These are phyloP conservation scores for Morinoia aosen DNA, from an alignment of 2,888 invertebrate genomes.

Conservation along the genomic window DNA sequence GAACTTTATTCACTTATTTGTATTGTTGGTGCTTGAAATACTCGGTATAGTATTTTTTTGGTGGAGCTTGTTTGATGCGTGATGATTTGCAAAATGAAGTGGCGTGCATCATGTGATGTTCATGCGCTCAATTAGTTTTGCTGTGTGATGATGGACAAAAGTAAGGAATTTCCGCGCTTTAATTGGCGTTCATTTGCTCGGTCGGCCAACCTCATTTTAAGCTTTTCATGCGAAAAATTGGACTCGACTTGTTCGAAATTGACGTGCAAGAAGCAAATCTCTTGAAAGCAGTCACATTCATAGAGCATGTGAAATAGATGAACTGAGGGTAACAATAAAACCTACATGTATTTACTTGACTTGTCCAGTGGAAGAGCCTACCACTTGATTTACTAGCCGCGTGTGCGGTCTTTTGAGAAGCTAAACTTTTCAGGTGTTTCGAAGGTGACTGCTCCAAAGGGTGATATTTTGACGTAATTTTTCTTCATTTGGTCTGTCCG, in stretches of 20 bases:
- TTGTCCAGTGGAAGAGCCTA: neutral
- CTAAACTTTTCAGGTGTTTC: neutral
- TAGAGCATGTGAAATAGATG: neutral
- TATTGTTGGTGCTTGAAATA: too few species aligned
- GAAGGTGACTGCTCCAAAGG: neutral
- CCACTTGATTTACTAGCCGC: neutral
- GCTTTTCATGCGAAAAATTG: neutral
- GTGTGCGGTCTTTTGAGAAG: neutral
- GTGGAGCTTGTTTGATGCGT: too few species aligned
- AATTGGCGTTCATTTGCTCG: too few species aligned
- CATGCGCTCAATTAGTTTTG: too few species aligned
- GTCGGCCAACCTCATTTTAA: neutral
- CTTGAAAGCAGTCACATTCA: neutral
- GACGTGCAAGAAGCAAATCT: neutral
- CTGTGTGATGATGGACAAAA: too few species aligned
- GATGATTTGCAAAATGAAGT: too few species aligned
- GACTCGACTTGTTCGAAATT: neutral
- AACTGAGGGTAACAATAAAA: neutral
- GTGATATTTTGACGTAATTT: neutral
- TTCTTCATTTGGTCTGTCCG: neutral
- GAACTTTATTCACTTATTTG: too few species aligned
- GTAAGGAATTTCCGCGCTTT: too few species aligned
- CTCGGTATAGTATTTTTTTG: too few species aligned
- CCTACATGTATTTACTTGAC: neutral
- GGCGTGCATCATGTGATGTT: too few species aligned